Evolutionary conservation across 2,113 vertebrate species (phyloP).

Genomic region (Pygoscelis antarcticus): DNA sequence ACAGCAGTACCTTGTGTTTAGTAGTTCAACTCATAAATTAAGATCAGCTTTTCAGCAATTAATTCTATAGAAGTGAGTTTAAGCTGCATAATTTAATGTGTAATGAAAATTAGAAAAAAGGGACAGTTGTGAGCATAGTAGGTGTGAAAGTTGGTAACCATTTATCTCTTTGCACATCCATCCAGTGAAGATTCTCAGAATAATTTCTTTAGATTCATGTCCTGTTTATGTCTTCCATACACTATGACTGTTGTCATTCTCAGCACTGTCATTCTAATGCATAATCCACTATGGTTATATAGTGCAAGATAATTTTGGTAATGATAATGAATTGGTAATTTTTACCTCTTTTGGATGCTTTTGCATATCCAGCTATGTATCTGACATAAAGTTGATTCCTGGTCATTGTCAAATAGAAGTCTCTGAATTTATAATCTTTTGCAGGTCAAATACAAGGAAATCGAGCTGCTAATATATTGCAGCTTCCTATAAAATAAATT

Average conservation of each 20-base stretch:
- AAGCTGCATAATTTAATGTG: not conserved
- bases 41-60: not conserved
- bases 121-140: not conserved
- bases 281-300: not conserved
- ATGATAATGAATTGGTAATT: not conserved
- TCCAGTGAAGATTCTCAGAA: not conserved
- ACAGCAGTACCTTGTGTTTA: not conserved
- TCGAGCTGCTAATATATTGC: not conserved
- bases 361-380: not conserved
- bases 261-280: conserved; percentile 12
- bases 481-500: not conserved
- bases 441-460: not conserved
- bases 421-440: not conserved
- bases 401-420: not conserved
- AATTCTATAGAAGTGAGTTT: not conserved
- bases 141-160: not conserved
- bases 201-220: not conserved
- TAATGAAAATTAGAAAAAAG: not conserved
- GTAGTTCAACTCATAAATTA: not conserved
- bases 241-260: conserved; percentile 19
- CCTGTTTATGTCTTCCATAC: conserved; percentile 5
- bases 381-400: not conserved
- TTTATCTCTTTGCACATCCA: not conserved
- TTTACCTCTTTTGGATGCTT: not conserved
- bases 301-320: not conserved